Percentiles rank a stretch among this genome's conserved stretches.
These are phyloP conservation scores for Canis aureus DNA, from an alignment of 2,113 vertebrate genomes.

Conservation along the genomic window DNA sequence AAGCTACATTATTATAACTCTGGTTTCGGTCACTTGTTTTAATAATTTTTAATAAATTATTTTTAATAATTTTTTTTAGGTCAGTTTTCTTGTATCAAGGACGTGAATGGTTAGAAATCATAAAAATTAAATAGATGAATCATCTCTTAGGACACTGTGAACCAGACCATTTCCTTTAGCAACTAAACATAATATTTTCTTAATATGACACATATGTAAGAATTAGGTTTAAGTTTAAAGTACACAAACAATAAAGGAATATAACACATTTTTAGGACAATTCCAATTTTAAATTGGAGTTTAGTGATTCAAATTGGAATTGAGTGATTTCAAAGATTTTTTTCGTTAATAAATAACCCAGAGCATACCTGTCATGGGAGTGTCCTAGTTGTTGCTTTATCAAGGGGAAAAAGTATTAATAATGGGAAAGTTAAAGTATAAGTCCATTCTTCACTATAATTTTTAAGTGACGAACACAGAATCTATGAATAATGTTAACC, in stretches of 20 bases:
- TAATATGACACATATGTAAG: neutral
- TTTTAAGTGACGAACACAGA: constrained; percentile 31
- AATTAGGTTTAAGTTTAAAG: neutral
- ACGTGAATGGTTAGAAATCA: neutral
- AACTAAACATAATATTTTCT: constrained; percentile 61
- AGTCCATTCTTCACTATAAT: neutral
- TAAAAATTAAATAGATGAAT: constrained; percentile 56
- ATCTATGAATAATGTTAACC: constrained; percentile 30
- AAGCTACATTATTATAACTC: constrained; percentile 10
- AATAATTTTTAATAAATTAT: neutral
- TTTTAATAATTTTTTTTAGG: constrained; percentile 10
- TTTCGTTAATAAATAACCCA: constrained; percentile 32
- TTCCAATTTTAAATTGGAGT: constrained; percentile 23
- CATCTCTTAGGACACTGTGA: constrained; percentile 44
- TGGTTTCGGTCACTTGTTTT: constrained; percentile 50
- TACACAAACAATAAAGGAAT: neutral
- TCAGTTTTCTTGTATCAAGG: constrained; percentile 51
- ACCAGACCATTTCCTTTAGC: constrained; percentile 39
- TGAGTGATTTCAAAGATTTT: constrained; percentile 37
- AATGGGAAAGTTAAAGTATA: neutral
- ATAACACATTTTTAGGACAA: constrained; percentile 53
- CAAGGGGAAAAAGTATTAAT: neutral
- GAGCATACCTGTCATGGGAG: neutral
- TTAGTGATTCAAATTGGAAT: constrained; percentile 23
- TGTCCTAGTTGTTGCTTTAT: constrained; percentile 41